Percentiles rank a stretch among this genome's conserved stretches.
These are phyloP conservation scores for Meandrina meandrites DNA, from an alignment of 92 coral and sea anemone species.

Conservation along the genomic window DNA sequence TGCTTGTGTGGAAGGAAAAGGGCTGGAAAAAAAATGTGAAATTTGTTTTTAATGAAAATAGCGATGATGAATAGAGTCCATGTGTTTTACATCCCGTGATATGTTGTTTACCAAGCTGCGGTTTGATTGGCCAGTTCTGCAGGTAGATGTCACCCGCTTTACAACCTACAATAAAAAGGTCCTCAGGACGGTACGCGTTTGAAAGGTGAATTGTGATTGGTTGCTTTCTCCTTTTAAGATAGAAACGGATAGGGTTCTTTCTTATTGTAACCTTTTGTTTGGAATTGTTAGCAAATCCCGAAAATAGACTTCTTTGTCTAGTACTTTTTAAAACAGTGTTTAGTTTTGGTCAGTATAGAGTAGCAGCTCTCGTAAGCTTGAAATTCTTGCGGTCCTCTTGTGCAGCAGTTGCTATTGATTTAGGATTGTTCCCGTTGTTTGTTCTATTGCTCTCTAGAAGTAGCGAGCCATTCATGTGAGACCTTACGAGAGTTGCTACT, in stretches of 20 bases:
- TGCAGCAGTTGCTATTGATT: no score
- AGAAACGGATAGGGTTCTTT: neutral
- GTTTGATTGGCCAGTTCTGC: conserved; percentile 25
- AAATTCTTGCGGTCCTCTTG: no score
- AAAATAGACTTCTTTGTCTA: no score
- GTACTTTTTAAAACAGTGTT: no score
- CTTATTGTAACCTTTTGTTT: neutral
- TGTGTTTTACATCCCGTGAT: neutral
- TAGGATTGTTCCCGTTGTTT: no score
- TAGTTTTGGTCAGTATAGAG: no score
- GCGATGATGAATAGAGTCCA: conserved; percentile 12
- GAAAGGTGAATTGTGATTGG: neutral
- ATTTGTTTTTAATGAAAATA: neutral
- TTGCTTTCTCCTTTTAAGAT: neutral
- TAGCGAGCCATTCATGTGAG: no score
- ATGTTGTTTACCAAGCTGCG: neutral
- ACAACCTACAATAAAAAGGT: neutral
- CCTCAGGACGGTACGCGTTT: neutral
- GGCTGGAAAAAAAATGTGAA: neutral
- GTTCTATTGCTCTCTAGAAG: no score
- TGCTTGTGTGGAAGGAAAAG: no score
- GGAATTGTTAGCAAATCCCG: no score
- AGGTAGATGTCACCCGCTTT: conserved; percentile 37
- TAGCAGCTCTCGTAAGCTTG: no score
- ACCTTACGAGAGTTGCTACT: no score